Conservation (phyloP, 2,888 invertebrate genomes). For the Eilema sororculum region DNA sequence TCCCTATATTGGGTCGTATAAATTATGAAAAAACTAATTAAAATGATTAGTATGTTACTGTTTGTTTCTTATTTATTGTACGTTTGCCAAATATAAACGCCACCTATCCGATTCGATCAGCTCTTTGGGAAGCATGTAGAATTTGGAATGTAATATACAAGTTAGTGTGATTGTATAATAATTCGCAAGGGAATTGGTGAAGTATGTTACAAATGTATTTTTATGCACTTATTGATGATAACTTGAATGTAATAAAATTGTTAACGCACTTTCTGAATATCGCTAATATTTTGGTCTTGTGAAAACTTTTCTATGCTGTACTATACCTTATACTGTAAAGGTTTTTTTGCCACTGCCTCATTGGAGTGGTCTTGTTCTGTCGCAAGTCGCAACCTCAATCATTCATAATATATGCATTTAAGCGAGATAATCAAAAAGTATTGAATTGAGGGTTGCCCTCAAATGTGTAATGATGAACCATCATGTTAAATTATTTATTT, state of each 20-base stretch:
- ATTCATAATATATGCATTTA: constrained; percentile 44
- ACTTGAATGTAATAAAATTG: constrained; percentile 51
- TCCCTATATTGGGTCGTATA: too few relatives aligned
- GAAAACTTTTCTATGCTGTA: constrained; percentile 38
- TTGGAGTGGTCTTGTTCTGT: constrained; percentile 22
- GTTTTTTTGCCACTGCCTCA: constrained; percentile 25
- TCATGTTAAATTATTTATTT: constrained; percentile 70
- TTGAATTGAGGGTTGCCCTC: constrained; percentile 36
- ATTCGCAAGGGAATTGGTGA: constrained; percentile 60
- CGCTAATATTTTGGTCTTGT: constrained; percentile 42
- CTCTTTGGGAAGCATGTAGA: constrained; percentile 36
- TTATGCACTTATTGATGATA: constrained; percentile 62
- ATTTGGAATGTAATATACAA: constrained; percentile 19
- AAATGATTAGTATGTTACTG: too few relatives aligned
- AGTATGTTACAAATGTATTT: constrained; percentile 60
- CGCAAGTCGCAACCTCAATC: constrained; percentile 26
- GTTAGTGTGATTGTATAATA: constrained; percentile 26
- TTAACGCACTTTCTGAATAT: constrained; percentile 57
- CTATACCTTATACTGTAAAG: constrained; percentile 27
- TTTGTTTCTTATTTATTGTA: not conserved
- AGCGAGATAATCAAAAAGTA: constrained; percentile 32
- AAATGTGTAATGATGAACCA: constrained; percentile 47
- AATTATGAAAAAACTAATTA: too few relatives aligned
- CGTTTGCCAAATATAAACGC: not conserved
- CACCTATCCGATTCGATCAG: not conserved